These are phyloP conservation scores for Rhodeus uyekii DNA, from an alignment of 2,797 vertebrate genomes.

Conservation along the genomic window DNA sequence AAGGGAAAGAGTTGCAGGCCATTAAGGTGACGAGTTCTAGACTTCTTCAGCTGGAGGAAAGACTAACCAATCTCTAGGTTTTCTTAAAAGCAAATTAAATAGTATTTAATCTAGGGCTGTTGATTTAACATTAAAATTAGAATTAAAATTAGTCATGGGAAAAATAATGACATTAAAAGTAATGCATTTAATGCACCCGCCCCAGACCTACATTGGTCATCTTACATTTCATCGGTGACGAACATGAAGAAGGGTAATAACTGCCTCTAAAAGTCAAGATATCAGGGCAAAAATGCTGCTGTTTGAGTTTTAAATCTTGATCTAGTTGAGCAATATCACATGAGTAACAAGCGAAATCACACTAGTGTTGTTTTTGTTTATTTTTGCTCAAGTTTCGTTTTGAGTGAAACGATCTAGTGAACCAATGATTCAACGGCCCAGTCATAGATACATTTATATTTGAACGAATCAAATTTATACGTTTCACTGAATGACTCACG, in stretches of 20 bases:
- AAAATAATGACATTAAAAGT: background rate
- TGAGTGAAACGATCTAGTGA: background rate
- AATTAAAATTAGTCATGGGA: too few relatives aligned
- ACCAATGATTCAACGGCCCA: background rate
- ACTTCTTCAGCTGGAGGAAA: background rate
- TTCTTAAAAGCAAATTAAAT: background rate
- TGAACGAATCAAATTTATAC: background rate
- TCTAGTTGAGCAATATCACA: background rate
- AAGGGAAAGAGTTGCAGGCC: constrained; percentile 93
- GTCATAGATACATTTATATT: background rate
- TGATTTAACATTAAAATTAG: background rate
- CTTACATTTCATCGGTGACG: background rate
- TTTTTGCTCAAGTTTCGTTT: too few relatives aligned
- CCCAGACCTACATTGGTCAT: too few relatives aligned
- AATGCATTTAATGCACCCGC: background rate
- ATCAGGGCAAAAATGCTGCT: background rate
- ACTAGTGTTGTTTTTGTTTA: background rate
- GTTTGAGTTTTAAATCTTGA: background rate
- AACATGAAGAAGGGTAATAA: background rate
- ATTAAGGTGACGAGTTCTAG: constrained; percentile 82
- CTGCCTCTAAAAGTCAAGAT: background rate
- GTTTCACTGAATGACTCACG: background rate
- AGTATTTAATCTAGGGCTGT: background rate
- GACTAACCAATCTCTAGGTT: background rate
- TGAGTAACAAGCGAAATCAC: background rate